Evolutionary conservation across 2,113 vertebrate genomes (phyloP).

Genomic region (Vidua macroura): DNA sequence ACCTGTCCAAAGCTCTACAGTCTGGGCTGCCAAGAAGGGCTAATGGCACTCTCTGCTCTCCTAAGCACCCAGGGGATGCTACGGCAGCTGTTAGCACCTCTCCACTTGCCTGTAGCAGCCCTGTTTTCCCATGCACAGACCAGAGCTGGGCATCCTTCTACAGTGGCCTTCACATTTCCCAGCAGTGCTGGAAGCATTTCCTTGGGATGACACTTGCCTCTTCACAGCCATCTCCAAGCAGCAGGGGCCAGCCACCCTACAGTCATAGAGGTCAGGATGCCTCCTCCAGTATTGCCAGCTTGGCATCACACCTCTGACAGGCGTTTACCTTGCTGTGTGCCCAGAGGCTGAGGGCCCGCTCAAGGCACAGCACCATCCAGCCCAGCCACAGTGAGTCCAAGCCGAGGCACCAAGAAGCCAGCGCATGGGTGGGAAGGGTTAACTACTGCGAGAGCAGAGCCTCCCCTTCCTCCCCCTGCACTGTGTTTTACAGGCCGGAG

Average conservation of each 20-base stretch:
- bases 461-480: slow-evolving; percentile 17
- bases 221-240: background rate
- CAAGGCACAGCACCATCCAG: background rate
- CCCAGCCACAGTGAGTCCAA: background rate
- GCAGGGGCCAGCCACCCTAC: background rate
- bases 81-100: background rate
- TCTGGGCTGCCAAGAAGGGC: background rate
- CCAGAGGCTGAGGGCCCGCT: background rate
- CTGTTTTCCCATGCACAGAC: background rate
- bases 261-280: background rate
- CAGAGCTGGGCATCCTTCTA: background rate
- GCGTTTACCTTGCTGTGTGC: rapidly evolving
- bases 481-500: slow-evolving; percentile 48
- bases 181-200: background rate
- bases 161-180: background rate
- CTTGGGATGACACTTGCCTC: background rate
- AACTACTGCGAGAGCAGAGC: slow-evolving; percentile 1
- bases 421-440: background rate
- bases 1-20: background rate
- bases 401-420: background rate
- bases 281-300: background rate
- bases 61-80: background rate
- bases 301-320: background rate
- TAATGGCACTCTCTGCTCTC: background rate
- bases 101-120: background rate